Evolutionary conservation across 2,113 vertebrate species (phyloP).

Genomic region (Gambusia holbrooki): DNA sequence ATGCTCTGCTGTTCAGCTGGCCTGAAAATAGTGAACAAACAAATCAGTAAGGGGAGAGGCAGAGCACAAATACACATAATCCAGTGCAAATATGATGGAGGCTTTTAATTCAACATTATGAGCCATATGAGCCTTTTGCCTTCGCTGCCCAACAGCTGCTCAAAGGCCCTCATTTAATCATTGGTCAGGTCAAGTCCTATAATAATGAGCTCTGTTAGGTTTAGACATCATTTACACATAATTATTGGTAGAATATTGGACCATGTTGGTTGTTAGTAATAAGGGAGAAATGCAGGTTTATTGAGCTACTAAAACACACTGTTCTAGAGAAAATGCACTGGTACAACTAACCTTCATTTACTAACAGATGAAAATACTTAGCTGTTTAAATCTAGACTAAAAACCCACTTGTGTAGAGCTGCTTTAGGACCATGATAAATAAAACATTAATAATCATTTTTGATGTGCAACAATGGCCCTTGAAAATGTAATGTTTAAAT

Average conservation of each 20-base stretch:
- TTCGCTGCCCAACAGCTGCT: constrained; percentile 17
- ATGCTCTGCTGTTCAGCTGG: not conserved
- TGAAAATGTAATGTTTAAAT: too few species aligned
- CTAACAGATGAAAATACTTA: too few species aligned
- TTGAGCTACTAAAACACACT: not conserved
- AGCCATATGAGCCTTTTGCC: not conserved
- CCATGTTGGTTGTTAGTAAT: not conserved
- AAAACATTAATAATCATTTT: too few species aligned
- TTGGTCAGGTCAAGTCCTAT: constrained; percentile 10
- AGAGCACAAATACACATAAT: constrained; percentile 12
- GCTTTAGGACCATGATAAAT: too few species aligned
- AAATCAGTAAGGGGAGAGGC: not conserved
- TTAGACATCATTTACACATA: constrained; percentile 20
- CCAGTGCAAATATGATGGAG: constrained; percentile 14
- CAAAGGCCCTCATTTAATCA: constrained; percentile 20
- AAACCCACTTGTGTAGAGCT: too few species aligned
- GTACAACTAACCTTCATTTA: too few species aligned
- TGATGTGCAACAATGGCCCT: too few species aligned
- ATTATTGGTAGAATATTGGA: constrained; percentile 1
- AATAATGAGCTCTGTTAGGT: not conserved
- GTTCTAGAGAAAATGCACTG: not conserved
- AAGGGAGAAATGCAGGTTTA: not conserved
- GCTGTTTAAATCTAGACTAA: too few species aligned
- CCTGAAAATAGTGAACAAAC: not conserved
- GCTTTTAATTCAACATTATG: constrained; percentile 12